Conservation (phyloP, 2,797 vertebrate genomes). For the Catostomus latipinnis region DNA sequence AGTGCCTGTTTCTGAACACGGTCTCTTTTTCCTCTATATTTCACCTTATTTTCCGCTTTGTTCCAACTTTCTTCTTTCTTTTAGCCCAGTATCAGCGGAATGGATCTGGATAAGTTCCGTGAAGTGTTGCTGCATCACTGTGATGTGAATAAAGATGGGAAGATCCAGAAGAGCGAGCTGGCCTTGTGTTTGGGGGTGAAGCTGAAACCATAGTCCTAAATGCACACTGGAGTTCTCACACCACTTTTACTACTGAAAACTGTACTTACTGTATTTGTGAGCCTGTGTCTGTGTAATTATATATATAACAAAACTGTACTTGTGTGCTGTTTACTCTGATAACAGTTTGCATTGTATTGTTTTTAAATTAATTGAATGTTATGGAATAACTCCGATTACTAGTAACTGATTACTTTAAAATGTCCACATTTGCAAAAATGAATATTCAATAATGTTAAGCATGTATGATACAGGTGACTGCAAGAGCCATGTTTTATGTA, state of each 20-base stretch:
- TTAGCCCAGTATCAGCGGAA: conserved; percentile 89
- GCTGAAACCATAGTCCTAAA: conserved; percentile 65
- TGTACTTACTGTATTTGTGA: conserved; percentile 2
- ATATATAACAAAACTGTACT: not conserved
- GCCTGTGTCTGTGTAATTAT: too few relatives aligned
- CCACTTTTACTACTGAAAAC: not conserved
- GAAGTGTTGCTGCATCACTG: conserved; percentile 88
- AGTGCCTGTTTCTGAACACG: not conserved
- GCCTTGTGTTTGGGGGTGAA: conserved; percentile 93
- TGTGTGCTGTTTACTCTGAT: not conserved
- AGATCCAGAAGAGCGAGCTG: conserved; percentile 94
- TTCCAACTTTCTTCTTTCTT: conserved; percentile 24
- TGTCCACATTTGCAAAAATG: not conserved
- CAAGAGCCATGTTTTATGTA: not conserved
- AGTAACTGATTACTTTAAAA: not conserved
- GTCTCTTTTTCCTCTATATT: not conserved
- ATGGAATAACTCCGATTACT: not conserved
- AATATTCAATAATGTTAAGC: not conserved
- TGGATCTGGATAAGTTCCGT: conserved; percentile 90
- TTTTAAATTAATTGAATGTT: not conserved
- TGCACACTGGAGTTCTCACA: not conserved
- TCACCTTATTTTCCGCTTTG: not conserved
- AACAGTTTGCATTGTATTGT: conserved; percentile 1
- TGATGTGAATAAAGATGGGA: conserved; percentile 93
- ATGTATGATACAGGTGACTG: not conserved